Percentiles rank a stretch among this genome's conserved stretches.
These are phyloP conservation scores for Balaeniceps rex DNA, from an alignment of 2,113 vertebrate species.

Conservation along the genomic window DNA sequence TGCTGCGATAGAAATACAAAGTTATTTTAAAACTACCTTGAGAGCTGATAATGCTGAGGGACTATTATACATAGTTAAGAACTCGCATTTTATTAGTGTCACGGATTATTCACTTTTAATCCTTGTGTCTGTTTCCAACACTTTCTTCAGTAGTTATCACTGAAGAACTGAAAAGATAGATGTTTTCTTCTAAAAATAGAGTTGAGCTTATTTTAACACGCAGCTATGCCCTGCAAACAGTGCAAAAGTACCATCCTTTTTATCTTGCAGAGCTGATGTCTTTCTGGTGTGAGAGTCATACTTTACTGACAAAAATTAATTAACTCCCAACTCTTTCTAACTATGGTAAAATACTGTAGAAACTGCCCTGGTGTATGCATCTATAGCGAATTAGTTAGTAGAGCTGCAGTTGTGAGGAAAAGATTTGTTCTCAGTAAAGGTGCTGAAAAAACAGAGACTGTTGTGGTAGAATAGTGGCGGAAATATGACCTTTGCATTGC, in stretches of 20 bases:
- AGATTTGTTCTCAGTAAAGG: not conserved
- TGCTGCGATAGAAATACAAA: not conserved
- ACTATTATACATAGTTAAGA: not conserved
- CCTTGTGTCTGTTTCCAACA: not conserved
- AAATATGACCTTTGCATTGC: not conserved
- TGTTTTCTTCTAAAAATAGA: not conserved
- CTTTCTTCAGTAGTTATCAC: not conserved
- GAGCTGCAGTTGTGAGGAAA: not conserved
- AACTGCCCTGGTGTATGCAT: not conserved
- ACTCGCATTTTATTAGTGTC: not conserved
- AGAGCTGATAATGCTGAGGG: not conserved
- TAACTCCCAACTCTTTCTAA: not conserved
- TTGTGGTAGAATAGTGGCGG: not conserved
- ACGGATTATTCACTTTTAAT: not conserved
- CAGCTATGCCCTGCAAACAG: not conserved
- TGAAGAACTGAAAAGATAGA: not conserved
- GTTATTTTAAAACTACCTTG: not conserved
- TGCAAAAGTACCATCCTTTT: not conserved
- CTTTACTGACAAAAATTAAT: not conserved
- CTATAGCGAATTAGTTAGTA: not conserved
- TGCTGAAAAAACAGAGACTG: not conserved
- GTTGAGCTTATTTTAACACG: not conserved
- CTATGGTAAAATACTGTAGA: not conserved
- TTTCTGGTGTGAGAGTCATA: not conserved
- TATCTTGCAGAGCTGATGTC: not conserved